Conservation (phyloP, 2,797 vertebrate genomes). For the Morus bassanus region DNA sequence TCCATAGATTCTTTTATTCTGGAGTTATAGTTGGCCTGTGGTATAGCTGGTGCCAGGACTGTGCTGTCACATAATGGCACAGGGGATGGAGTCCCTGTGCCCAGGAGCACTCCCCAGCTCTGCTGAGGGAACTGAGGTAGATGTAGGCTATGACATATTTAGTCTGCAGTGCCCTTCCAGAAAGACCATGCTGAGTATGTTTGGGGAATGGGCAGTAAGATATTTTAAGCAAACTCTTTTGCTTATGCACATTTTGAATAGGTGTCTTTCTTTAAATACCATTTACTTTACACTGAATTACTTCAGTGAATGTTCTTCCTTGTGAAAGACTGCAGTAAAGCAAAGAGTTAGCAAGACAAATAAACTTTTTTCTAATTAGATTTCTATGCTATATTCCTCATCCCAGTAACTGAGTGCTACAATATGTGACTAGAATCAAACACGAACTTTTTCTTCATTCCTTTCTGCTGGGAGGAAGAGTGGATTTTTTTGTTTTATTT, state of each 20-base stretch:
- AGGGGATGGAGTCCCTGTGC: neutral
- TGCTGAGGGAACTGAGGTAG: neutral
- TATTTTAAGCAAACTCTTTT: neutral
- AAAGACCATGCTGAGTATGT: neutral
- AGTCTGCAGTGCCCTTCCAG: neutral
- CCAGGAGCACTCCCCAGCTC: neutral
- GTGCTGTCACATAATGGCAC: neutral
- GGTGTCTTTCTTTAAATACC: neutral
- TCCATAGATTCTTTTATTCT: neutral
- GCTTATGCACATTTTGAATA: neutral
- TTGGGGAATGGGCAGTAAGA: neutral
- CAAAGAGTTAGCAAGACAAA: slow-evolving; percentile 17
- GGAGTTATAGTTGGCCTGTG: neutral
- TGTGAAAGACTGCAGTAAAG: neutral
- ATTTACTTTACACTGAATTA: neutral
- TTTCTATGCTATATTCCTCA: neutral
- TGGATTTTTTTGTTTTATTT: neutral
- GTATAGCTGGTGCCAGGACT: neutral
- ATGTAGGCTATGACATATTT: neutral
- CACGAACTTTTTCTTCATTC: neutral
- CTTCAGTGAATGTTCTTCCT: neutral
- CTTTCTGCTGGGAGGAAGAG: neutral
- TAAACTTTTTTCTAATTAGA: slow-evolving; percentile 4
- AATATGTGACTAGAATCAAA: neutral
- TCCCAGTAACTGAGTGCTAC: neutral